phyloP scores from a whole-genome alignment of 2,888 invertebrate genomes.

The Proisotoma minuta region DNA sequence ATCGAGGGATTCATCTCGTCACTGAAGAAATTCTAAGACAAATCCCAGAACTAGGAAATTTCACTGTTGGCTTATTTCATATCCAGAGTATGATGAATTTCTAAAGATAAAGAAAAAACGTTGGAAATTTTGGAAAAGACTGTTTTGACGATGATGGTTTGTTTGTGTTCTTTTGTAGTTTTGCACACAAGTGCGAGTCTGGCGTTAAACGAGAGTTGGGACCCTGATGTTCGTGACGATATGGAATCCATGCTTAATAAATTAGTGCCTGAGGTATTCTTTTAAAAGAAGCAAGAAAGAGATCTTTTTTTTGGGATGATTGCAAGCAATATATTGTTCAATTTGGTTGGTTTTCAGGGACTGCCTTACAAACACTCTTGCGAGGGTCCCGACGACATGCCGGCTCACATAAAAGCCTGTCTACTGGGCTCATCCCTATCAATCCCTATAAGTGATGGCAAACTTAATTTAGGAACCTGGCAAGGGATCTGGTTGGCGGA shows the following conservation, averaged over 20 bases:
- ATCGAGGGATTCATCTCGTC: slow-evolving; percentile 93
- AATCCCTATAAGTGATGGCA: slow-evolving; percentile 93
- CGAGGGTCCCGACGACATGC: slow-evolving; percentile 99
- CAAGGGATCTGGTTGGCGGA: slow-evolving; percentile 98
- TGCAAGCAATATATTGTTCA: background rate
- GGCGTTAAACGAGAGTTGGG: slow-evolving; percentile 97
- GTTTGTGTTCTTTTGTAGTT: slow-evolving; percentile 59
- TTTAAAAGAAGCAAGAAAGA: background rate
- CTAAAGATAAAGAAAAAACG: too few relatives aligned
- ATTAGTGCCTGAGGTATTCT: slow-evolving; percentile 81
- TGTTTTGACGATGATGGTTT: background rate
- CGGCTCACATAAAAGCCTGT: slow-evolving; percentile 94
- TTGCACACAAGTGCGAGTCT: slow-evolving; percentile 97
- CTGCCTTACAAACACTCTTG: slow-evolving; percentile 92
- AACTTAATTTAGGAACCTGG: slow-evolving; percentile 89
- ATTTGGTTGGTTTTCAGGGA: slow-evolving; percentile 55
- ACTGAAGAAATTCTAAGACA: slow-evolving; percentile 93
- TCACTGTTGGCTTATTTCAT: slow-evolving; percentile 92
- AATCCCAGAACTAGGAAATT: slow-evolving; percentile 89
- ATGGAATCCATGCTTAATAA: slow-evolving; percentile 99
- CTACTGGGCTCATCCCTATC: slow-evolving; percentile 92
- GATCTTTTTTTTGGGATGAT: background rate
- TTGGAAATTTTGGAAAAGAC: too few relatives aligned
- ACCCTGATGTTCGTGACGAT: slow-evolving; percentile 79
- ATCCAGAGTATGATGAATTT: slow-evolving; percentile 79